Conservation (phyloP, 2,797 vertebrate genomes). For the Fundulus diaphanus region DNA sequence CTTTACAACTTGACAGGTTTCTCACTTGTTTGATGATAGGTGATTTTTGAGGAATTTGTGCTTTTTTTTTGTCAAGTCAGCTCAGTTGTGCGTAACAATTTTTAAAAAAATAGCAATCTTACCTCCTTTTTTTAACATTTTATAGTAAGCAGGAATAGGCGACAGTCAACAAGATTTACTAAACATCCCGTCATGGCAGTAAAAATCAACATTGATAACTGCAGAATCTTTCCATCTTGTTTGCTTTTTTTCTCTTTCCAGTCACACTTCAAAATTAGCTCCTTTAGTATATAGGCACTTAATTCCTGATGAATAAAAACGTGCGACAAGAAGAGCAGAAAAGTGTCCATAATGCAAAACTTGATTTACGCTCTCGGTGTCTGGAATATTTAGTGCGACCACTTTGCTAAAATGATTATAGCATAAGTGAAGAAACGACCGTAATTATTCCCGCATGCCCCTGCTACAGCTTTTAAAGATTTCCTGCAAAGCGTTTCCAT, state of each 20-base stretch:
- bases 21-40: not conserved
- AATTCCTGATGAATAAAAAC: not conserved
- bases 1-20: not conserved
- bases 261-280: not conserved
- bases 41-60: not conserved
- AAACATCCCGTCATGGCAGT: conserved; percentile 14
- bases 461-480: not conserved
- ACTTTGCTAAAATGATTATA: not conserved
- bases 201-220: not conserved
- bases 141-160: not conserved
- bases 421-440: not conserved
- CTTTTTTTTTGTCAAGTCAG: not conserved
- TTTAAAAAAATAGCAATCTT: not conserved
- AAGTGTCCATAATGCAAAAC: not conserved
- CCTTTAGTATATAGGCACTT: not conserved
- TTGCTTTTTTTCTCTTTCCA: not conserved
- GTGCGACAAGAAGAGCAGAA: not conserved
- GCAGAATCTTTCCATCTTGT: not conserved
- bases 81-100: not conserved
- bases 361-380: not conserved
- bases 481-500: not conserved
- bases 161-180: not conserved
- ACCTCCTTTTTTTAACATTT: not conserved
- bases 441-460: not conserved
- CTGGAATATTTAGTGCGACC: not conserved